Evolutionary conservation across 2,888 invertebrate genomes (phyloP).

Genomic region (Silvanus unidentatus): DNA sequence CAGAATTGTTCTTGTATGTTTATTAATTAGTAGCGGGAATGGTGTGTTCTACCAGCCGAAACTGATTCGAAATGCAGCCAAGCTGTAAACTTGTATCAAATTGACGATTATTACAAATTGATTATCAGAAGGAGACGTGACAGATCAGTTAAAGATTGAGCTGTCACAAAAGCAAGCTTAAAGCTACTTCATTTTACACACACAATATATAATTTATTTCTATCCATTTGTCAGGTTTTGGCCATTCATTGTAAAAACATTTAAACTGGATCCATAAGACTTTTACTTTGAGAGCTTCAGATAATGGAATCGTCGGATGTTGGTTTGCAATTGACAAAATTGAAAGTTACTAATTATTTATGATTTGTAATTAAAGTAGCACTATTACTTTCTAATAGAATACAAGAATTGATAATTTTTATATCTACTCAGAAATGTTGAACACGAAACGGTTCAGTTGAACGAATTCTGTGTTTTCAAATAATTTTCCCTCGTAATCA

Average conservation of each 20-base stretch:
- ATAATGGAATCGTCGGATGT: neutral
- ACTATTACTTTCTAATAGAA: conserved; percentile 14
- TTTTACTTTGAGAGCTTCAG: neutral
- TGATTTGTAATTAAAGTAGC: conserved; percentile 15
- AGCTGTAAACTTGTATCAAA: conserved; percentile 14
- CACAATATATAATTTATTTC: neutral
- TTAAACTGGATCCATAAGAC: conserved; percentile 2
- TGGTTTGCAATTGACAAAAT: conserved; percentile 14
- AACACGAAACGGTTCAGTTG: no score
- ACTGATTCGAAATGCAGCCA: no score
- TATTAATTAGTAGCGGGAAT: no score
- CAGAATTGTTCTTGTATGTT: neutral
- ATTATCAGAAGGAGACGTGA: conserved; percentile 24
- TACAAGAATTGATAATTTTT: neutral
- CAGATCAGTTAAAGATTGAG: conserved; percentile 29
- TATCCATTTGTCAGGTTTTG: no score
- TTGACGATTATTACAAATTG: conserved; percentile 27
- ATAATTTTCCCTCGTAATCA: no score
- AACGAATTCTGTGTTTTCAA: no score
- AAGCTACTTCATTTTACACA: neutral
- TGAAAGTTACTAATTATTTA: conserved; percentile 15
- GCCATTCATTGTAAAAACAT: conserved; percentile 2
- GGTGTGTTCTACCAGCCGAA: no score
- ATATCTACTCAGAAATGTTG: neutral
- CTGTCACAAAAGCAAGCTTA: conserved; percentile 19